Evolutionary conservation across 1,140 invertebrate genomes (phyloP).

Genomic region (Drosophila sturtevanti): DNA sequence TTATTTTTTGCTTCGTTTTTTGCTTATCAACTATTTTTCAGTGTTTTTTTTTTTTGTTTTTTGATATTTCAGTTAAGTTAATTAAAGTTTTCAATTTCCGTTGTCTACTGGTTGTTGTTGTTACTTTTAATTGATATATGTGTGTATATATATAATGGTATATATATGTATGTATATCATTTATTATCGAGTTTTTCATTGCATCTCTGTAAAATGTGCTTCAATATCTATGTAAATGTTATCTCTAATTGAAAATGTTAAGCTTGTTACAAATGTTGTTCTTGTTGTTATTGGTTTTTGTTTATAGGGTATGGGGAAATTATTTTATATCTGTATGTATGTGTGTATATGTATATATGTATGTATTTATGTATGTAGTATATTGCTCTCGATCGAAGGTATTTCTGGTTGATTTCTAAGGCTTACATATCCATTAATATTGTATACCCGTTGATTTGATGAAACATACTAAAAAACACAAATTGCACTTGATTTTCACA

Average conservation of each 20-base stretch:
- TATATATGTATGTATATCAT: too few relatives aligned
- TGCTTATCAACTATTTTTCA: background rate
- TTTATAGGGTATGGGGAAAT: too few relatives aligned
- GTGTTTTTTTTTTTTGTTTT: background rate
- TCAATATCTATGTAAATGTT: background rate
- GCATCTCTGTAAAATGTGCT: conserved; percentile 1
- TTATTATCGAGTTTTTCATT: background rate
- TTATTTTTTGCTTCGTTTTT: background rate
- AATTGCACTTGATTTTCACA: conserved; percentile 39
- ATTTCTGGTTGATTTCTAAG: conserved; percentile 52
- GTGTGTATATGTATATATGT: conserved; percentile 12
- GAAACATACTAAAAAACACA: background rate
- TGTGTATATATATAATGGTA: too few relatives aligned
- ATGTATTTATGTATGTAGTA: conserved; percentile 13
- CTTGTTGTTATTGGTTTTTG: conserved; percentile 14
- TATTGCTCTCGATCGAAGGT: conserved; percentile 59
- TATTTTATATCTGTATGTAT: background rate
- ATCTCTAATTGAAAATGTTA: conserved; percentile 6
- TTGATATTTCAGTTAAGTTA: background rate
- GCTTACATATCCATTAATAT: conserved; percentile 36
- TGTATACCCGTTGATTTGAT: background rate
- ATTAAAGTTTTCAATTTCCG: conserved; percentile 2
- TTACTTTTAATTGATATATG: background rate
- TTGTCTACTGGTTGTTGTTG: background rate
- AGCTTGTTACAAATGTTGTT: conserved; percentile 23